Evolutionary conservation across 2,888 invertebrate species (phyloP).

Genomic region (Eilema caniola): DNA sequence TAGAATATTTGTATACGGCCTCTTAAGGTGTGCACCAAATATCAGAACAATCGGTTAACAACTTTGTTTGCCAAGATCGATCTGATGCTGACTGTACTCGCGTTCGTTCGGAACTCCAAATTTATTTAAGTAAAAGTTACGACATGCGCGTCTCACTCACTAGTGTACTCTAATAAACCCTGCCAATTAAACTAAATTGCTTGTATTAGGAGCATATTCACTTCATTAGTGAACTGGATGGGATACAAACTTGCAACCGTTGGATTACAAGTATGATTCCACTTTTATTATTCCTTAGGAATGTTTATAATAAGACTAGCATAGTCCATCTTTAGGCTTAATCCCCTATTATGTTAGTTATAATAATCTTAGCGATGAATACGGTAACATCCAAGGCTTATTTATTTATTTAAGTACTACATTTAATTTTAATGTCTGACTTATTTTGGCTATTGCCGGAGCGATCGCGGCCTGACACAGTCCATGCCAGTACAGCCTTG

Average conservation of each 20-base stretch:
- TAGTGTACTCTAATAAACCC: not conserved
- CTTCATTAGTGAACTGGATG: not conserved
- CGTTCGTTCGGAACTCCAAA: not conserved
- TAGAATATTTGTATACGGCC: no score
- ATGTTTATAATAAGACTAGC: not conserved
- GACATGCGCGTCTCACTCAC: not conserved
- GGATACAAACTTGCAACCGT: not conserved
- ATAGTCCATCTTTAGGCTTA: not conserved
- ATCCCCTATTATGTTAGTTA: not conserved
- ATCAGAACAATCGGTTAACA: no score
- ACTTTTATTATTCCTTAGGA: not conserved
- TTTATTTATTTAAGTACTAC: no score
- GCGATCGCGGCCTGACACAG: no score
- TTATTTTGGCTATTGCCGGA: no score
- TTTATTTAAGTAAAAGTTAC: not conserved
- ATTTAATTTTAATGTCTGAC: no score
- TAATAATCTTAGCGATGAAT: not conserved
- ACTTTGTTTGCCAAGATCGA: no score
- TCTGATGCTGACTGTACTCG: not conserved
- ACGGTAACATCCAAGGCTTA: not conserved
- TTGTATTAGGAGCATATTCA: not conserved
- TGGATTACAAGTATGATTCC: not conserved
- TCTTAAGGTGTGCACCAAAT: no score
- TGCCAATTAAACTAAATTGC: slow-evolving; percentile 1
- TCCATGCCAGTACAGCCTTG: no score